phyloP scores from a whole-genome alignment of 2,113 vertebrate species.

The Puffinus mauretanicus region DNA sequence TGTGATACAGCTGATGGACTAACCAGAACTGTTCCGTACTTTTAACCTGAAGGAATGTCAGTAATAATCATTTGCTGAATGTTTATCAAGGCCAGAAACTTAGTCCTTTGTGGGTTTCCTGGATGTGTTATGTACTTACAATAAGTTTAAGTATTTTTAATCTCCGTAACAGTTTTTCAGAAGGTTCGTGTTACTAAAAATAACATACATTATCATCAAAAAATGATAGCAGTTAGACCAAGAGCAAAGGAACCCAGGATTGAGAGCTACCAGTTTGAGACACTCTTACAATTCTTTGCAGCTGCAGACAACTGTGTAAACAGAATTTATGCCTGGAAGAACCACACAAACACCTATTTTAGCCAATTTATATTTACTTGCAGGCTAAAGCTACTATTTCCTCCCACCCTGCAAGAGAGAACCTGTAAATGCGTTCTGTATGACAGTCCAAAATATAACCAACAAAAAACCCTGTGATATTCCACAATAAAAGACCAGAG shows the following conservation, averaged over 20 bases:
- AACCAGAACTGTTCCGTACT: neutral
- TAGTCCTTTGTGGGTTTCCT: neutral
- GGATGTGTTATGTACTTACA: neutral
- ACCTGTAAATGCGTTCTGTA: neutral
- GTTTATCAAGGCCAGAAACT: neutral
- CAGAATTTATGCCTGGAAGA: neutral
- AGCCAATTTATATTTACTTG: neutral
- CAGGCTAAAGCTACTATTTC: neutral
- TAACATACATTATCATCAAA: fast-evolving
- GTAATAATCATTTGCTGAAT: neutral
- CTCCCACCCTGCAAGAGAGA: neutral
- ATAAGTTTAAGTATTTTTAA: neutral
- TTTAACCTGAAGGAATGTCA: neutral
- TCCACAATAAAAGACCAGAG: neutral
- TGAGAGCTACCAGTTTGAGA: neutral
- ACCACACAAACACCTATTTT: neutral
- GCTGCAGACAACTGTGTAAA: conserved; percentile 20
- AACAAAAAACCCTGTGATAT: neutral
- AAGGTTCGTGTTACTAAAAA: neutral
- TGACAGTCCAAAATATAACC: neutral
- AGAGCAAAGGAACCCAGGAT: neutral
- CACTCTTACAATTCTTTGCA: neutral
- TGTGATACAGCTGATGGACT: neutral
- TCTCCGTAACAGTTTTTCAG: neutral
- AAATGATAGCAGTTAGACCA: neutral